Conservation (phyloP, 2,888 invertebrate genomes). For the Eupithecia abbreviata region DNA sequence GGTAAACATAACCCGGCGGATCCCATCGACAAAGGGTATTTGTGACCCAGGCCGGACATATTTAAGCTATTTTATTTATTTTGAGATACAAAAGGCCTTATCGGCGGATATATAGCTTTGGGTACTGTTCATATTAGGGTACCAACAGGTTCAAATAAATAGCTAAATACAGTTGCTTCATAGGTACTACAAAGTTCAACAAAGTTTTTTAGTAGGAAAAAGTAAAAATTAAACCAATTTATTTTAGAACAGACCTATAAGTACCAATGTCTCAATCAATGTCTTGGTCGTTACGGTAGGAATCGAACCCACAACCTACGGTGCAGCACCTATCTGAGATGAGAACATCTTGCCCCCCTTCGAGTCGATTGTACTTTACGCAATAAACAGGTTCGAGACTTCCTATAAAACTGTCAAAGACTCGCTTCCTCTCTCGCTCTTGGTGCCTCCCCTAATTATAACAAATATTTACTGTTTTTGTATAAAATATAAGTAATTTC, state of each 20-base stretch:
- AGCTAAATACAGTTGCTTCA: background rate
- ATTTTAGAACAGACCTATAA: background rate
- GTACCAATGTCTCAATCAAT: too few relatives aligned
- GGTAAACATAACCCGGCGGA: constrained; percentile 1
- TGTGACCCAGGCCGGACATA: constrained; percentile 74
- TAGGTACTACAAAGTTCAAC: background rate
- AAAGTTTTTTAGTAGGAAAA: background rate
- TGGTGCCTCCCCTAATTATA: too few relatives aligned
- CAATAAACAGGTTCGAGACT: background rate
- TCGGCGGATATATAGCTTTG: constrained; percentile 73
- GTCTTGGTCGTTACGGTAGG: background rate
- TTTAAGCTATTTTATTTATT: constrained; percentile 83
- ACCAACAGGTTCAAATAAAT: constrained; percentile 31
- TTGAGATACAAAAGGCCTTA: constrained; percentile 82
- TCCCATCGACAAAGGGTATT: constrained; percentile 55
- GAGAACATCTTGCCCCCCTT: too few relatives aligned
- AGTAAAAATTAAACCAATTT: background rate
- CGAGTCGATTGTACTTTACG: too few relatives aligned
- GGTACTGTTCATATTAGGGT: constrained; percentile 53
- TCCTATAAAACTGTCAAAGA: background rate
- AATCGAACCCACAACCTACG: background rate
- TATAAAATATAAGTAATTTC: background rate
- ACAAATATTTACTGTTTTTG: background rate
- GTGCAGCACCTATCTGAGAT: too few relatives aligned
- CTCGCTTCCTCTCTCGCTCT: background rate